Evolutionary conservation across 1,140 invertebrate species (phyloP), one percentile per base, ranked within the genome.

Genomic region (Zaprionus camerounensis): DNA sequence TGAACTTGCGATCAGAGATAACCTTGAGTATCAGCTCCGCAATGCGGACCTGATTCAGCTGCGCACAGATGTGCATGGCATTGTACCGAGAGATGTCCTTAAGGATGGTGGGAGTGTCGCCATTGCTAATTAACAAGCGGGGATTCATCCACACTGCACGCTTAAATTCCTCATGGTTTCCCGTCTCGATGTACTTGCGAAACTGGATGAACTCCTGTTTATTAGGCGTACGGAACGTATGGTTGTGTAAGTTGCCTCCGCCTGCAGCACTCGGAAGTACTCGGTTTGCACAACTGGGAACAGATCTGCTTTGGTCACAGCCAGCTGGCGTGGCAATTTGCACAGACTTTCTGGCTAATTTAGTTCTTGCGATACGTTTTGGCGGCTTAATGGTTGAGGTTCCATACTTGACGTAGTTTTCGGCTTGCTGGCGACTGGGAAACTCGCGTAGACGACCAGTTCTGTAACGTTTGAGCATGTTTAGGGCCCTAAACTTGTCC

Each of bases 41-140:
- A 66, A 98, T 96, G 53, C 94, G 93, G 0, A 95, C 93, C 85
- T 96, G 95, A 80, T 96, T 94, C 0, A 94, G 92, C 91, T 96
- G 97, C 1, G 96, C 96, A 28, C 96, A 96, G 28, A 97, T 94
- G 92, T 99, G 98, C 53, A 99, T 93, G 17, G 97, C 97, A 94
- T 99, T 99, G 92, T 98, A 99, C 5, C 97, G 94, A 70, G 94
- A 95, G 1, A 96, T 96, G 93, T 97, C 96, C 94, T 98, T 96
- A 63, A 98, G 93, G 84, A 98, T 97, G 15, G 97, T 94, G 12
- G 98, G 97, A 38, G 97, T 98, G 93, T 98, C 98, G 24, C 97
- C 97, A 91, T 95, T 96, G 87, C 97, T 96, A 71, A 99, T 95
- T 12, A 99, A 94, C 93, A 96, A 97, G 56, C 97, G 93, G 0